Base-by-base conservation (phyloP, 2,113 vertebrate species). In the Danio rerio region DNA sequence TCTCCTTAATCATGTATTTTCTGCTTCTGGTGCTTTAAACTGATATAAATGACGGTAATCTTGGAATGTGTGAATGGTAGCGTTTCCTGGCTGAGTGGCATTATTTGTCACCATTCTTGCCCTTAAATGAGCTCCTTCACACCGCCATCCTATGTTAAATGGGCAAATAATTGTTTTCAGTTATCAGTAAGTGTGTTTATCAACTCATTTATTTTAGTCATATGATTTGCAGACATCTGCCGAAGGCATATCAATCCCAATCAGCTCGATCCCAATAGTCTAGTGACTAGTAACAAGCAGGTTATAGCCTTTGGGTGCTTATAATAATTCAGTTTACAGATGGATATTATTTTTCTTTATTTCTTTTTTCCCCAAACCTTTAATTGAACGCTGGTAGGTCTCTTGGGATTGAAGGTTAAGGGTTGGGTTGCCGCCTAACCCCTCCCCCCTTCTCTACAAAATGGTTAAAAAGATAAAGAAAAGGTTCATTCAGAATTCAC, bases 41-140 rank as follows among this genome's bases (percentile, higher is more conserved):
- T 92, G 90, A 94, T 93, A 94, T 91, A 95, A 94, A 95, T 92
- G 91, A 93, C 80, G 87, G 87, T 93, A 90, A 93, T 94, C 91
- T 93, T 6, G 68, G 78, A 90, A 91, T 90, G 90, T 92, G 90
- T 90, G 89, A 93, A 92, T 89, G 85, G 89, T 88, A 91, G 92
- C 90, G 75, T 90, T 93, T 93, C 83, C 75, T 84, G 56, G 87
- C 72, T 86, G 82, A 81, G 85, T 77, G 62, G 81, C 53, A 85
- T 92, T 93, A 93, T 94, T 93, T 93, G 92, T 94, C 91, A 94
- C 92, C 88, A 92, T 95, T 93, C 91, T 90, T 89, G 83, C 47
- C 61, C 81, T 52, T 61, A 87, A 87, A 91, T 83, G 84, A 58
- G 85, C 86, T 85, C 82, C 89, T 91, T 89, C 90, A 83, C 84